Conservation (phyloP, 2,888 invertebrate species). For the Pyrocoelia pectoralis region DNA sequence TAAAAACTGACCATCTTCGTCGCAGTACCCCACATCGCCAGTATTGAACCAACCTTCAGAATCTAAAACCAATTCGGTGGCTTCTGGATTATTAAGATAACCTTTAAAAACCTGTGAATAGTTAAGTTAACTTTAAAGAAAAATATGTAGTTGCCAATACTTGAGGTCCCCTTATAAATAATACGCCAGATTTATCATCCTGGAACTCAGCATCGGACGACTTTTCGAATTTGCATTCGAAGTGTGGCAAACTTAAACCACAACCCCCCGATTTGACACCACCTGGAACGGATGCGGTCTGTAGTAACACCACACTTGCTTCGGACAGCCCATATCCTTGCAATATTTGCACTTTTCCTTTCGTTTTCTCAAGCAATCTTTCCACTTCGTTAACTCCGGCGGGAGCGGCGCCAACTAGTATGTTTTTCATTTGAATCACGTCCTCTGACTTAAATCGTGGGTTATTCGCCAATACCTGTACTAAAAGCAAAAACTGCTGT, state of each 20-base stretch:
- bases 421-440: slow-evolving; percentile 62
- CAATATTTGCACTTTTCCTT: slow-evolving; percentile 46
- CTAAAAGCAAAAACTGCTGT: slow-evolving; percentile 58
- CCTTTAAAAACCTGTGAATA: slow-evolving; percentile 78
- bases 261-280: slow-evolving; percentile 55
- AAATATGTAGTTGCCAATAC: too few relatives aligned
- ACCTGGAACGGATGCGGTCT: slow-evolving; percentile 38
- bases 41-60: slow-evolving; percentile 78
- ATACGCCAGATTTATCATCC: too few relatives aligned
- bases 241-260: slow-evolving; percentile 70
- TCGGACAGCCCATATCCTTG: slow-evolving; percentile 79
- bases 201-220: slow-evolving; percentile 36
- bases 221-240: slow-evolving; percentile 65
- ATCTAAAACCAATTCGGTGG: slow-evolving; percentile 72
- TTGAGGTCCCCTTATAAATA: too few relatives aligned
- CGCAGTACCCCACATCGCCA: slow-evolving; percentile 67
- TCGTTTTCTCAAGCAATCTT: slow-evolving; percentile 62
- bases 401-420: slow-evolving; percentile 76
- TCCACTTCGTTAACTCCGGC: slow-evolving; percentile 66
- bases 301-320: slow-evolving; percentile 49
- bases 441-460: slow-evolving; percentile 66
- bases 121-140: too few relatives aligned
- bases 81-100: slow-evolving; percentile 78
- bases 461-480: slow-evolving; percentile 73
- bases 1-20: slow-evolving; percentile 72